Percentiles rank a stretch among this genome's conserved stretches.
Conservation (phyloP, 1,140 invertebrate genomes). For the Hirudo medicinalis region DNA sequence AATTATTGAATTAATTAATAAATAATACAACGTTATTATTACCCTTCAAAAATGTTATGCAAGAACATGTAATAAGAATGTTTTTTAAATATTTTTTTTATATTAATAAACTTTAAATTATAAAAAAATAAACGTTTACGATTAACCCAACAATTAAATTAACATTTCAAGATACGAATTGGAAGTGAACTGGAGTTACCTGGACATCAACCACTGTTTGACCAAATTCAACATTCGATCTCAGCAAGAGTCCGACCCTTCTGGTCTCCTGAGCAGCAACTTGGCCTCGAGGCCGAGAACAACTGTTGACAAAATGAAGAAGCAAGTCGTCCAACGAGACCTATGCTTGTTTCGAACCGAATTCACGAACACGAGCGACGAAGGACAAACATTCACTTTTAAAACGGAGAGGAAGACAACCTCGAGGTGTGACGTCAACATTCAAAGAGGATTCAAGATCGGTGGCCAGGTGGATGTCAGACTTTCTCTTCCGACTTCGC, state of each 20-base stretch:
- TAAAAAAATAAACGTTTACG: too few relatives aligned
- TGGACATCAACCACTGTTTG: not conserved
- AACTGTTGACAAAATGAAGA: not conserved
- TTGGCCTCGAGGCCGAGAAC: not conserved
- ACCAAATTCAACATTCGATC: conserved; percentile 1
- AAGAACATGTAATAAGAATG: too few relatives aligned
- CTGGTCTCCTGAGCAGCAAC: not conserved
- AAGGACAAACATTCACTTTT: conserved; percentile 34
- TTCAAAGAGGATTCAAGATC: conserved; percentile 11
- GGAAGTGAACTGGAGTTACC: conserved; percentile 15
- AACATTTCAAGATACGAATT: not conserved
- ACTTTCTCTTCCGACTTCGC: conserved; percentile 31
- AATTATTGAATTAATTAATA: not conserved
- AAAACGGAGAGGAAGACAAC: conserved; percentile 38
- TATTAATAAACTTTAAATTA: too few relatives aligned
- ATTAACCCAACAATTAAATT: too few relatives aligned
- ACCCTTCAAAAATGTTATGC: too few relatives aligned
- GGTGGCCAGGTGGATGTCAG: conserved; percentile 35
- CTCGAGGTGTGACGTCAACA: conserved; percentile 24
- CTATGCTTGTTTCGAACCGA: conserved; percentile 33
- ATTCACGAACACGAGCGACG: conserved; percentile 37
- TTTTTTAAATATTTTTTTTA: too few relatives aligned
- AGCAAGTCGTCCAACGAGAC: not conserved
- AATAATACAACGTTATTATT: not conserved
- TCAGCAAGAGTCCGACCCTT: not conserved